A percentile compares a stretch with the other conserved stretches of the same genome.
Evolutionary conservation across 2,888 invertebrate genomes (phyloP).

Genomic region (Sarcophaga caerulescens): DNA sequence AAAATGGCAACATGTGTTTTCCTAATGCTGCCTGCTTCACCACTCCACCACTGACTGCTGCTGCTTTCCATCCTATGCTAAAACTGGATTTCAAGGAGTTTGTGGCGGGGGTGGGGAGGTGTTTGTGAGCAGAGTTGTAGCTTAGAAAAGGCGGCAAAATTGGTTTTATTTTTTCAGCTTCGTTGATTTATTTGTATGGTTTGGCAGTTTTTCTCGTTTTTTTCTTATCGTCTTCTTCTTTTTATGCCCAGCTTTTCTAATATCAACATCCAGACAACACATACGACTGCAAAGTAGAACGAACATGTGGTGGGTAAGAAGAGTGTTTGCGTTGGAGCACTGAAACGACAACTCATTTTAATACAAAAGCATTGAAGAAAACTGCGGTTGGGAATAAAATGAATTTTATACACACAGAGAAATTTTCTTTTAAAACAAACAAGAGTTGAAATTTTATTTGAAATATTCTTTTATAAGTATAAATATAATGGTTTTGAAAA

Average conservation of each 20-base stretch:
- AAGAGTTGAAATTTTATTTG: too few species aligned
- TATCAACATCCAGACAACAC: neutral
- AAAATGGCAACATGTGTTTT: slow-evolving; percentile 75
- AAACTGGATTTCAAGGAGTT: neutral
- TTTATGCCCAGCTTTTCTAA: neutral
- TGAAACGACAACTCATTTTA: slow-evolving; percentile 43
- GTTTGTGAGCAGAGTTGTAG: neutral
- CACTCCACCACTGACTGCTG: slow-evolving; percentile 3
- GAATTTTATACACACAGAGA: too few species aligned
- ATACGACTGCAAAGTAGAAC: neutral
- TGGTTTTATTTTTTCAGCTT: slow-evolving; percentile 53
- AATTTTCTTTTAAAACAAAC: too few species aligned
- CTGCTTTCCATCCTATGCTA: neutral
- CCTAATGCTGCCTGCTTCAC: neutral
- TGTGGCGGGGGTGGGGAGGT: slow-evolving; percentile 9
- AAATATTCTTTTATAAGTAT: too few species aligned
- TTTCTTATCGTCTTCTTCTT: neutral
- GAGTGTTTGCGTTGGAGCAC: neutral
- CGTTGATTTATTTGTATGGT: slow-evolving; percentile 56
- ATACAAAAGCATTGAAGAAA: slow-evolving; percentile 52
- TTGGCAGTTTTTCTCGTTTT: slow-evolving; percentile 20
- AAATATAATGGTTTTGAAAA: too few species aligned
- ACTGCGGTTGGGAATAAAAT: slow-evolving; percentile 10
- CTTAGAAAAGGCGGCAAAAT: neutral
- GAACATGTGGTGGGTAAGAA: neutral